Evolutionary conservation across 2,888 invertebrate species (phyloP).

Genomic region (Ligdia adustata): DNA sequence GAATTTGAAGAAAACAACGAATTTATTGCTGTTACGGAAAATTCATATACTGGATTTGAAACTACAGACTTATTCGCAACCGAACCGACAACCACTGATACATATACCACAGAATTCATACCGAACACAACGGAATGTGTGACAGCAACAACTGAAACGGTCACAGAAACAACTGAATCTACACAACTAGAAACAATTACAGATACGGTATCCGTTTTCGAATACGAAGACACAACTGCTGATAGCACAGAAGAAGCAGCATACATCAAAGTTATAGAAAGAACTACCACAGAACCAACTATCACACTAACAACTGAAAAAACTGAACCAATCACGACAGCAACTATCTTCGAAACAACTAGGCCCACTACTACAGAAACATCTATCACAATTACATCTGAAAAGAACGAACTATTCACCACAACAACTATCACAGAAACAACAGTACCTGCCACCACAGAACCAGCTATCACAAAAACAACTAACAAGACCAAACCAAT

Average conservation of each 20-base stretch:
- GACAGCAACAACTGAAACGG: not conserved
- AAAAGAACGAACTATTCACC: too few species aligned
- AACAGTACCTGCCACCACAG: not conserved
- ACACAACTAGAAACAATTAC: not conserved
- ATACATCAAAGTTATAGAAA: not conserved
- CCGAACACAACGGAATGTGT: not conserved
- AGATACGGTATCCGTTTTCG: not conserved
- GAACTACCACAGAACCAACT: not conserved
- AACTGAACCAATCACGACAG: not conserved
- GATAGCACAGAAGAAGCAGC: not conserved
- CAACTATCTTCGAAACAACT: not conserved
- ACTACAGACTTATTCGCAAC: not conserved
- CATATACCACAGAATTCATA: not conserved
- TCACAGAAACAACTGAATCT: not conserved
- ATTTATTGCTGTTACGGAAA: too few species aligned
- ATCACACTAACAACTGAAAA: not conserved
- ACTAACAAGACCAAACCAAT: not conserved
- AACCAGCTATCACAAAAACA: not conserved
- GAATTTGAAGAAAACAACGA: too few species aligned
- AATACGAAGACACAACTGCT: not conserved
- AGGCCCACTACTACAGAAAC: too few species aligned
- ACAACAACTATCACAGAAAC: not conserved
- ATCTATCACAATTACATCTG: too few species aligned
- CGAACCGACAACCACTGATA: not conserved
- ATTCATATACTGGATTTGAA: too few species aligned